Evolutionary conservation across 2,797 vertebrate species (phyloP), one percentile per base, ranked within the genome.

Genomic region (Scarus forsteni): DNA sequence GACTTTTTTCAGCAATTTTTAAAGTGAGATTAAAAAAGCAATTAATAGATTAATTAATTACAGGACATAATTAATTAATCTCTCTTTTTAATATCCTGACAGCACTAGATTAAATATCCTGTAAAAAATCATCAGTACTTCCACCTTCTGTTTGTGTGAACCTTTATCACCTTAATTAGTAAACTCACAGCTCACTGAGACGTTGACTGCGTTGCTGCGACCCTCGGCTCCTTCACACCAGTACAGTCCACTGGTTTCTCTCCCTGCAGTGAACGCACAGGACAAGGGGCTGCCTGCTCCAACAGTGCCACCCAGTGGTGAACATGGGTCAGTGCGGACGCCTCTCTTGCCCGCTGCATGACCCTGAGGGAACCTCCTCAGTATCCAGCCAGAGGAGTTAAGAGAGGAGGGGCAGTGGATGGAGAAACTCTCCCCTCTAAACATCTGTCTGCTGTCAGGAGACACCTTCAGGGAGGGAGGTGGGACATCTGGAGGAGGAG

Each of bases 161-260:
- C 13, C 44, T 35, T 55, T 7, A 60, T 34, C 35, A 18, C 18
- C 48, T 27, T 39, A 43, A 53, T 38, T 16, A 44, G 14, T 8
- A 27, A 45, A 87, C 92, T 93, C 86, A 94, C 93, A 69, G 83
- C 76, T 92, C 54, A 92, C 89, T 64, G 81, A 87, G 81, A 94
- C 84, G 65, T 43, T 70, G 73, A 93, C 66, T 10, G 83, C 51
- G 7, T 52, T 90, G 74, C 85, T 93, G 68, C 88, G 89, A 36
- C 69, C 71, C 61, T 73, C 35, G 0, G 68, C 12, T 10, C 61
- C 58, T 55, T 88, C 81, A 72, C 93, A 94, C 93, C 93, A 94
- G 89, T 93, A 93, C 54, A 92, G 58, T 14, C 89, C 92, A 49
- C 73, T 66, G 67, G 53, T 85, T 8, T 35, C 51, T 1, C 27